Evolutionary conservation across 2,113 vertebrate species (phyloP).

Genomic region (Tachysurus vachellii): DNA sequence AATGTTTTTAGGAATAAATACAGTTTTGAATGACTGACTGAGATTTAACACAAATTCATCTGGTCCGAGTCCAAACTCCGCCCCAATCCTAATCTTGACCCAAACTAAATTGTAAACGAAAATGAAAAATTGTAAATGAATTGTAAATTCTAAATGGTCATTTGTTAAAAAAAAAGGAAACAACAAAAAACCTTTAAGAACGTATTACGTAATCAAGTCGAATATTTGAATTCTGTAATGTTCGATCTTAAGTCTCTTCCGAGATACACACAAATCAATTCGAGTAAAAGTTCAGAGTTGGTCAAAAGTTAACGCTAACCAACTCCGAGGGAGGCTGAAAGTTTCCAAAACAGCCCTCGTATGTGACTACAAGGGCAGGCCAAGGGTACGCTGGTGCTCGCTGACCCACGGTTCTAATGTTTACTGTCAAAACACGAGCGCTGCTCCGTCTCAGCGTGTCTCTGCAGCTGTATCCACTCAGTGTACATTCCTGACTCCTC

Average conservation of each 20-base stretch:
- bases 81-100: background rate
- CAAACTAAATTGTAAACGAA: too few species aligned
- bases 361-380: constrained; percentile 50
- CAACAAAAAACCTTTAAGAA: background rate
- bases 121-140: too few species aligned
- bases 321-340: constrained; percentile 35
- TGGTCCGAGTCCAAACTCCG: background rate
- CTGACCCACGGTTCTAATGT: constrained; percentile 45
- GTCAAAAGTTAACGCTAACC: constrained; percentile 24
- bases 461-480: constrained; percentile 52
- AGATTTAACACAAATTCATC: background rate
- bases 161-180: background rate
- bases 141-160: background rate
- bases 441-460: constrained; percentile 49
- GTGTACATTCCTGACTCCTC: constrained; percentile 35
- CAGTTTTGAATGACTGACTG: background rate
- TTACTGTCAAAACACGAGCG: constrained; percentile 60
- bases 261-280: background rate
- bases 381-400: constrained; percentile 51
- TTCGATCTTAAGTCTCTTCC: background rate
- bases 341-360: constrained; percentile 61
- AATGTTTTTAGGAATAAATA: background rate
- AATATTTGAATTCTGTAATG: background rate
- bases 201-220: background rate
- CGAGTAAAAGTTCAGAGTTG: constrained; percentile 27